Base-by-base conservation (phyloP, 2,888 invertebrate genomes). In the Cephus rjabovi region DNA sequence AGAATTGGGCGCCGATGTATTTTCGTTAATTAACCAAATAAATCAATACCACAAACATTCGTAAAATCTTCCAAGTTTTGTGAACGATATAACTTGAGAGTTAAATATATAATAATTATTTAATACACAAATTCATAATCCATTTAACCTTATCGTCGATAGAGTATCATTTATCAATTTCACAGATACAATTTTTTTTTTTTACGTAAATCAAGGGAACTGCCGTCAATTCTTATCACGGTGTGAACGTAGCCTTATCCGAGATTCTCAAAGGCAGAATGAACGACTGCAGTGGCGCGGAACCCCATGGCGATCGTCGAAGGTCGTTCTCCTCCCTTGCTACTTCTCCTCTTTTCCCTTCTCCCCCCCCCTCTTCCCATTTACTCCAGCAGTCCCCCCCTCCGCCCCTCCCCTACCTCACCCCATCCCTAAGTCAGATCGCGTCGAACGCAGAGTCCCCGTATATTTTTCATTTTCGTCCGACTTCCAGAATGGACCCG, bases 241-340 rank as follows among this genome's bases (percentile, higher is more conserved):
- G 70, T 70, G 70, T 70, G 70, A 70, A 30, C 70, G 70, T 15
- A 70, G 4, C 30, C 15, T 70, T 33, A 33, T 15, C 70, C 30
- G 70, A 70, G 30, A 33, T 15, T 30, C 30, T 30, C 70, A 15
- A 70, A 70, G 33, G 70, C 70, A 70, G 23, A 74, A 74, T 12
- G 35, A 35, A 34, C 74, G 74, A 11, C 74, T 74, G 74, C 74
- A 35, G 74, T 70, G 70, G 70, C 30, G 70, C 30, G 70, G 70
- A 70, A 70, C 70, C 70, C 70, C 70, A 33, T 33, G 70, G 70
- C n/a, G 30, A 70, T 30, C 70, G 70, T 15, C 70, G 70, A 70
- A 70, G 70, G 70, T 30, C 70, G 30, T 15, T 70, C 70, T 70
- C 70, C 33, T 70, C 70, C 33, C 33, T 70, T 33, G 12, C 70